These are phyloP conservation scores for Eulithis prunata DNA, from an alignment of 2,888 invertebrate genomes.

Conservation along the genomic window DNA sequence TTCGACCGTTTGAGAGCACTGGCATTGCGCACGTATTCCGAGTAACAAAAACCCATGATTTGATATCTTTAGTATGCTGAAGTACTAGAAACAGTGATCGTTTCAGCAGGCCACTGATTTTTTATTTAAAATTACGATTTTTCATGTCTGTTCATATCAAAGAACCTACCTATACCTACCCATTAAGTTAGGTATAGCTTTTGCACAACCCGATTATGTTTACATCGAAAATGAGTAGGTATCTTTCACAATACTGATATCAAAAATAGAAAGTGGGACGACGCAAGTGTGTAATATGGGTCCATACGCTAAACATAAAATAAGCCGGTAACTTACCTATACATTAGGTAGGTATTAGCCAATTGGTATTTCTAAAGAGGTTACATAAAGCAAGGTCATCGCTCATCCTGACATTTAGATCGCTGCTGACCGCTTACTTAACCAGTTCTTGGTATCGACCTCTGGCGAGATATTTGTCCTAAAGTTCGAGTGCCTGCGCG, in stretches of 20 bases:
- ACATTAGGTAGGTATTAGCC: conserved; percentile 59
- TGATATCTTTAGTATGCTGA: too few species aligned
- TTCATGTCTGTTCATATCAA: too few species aligned
- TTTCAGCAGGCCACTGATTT: too few species aligned
- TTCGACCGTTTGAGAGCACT: too few species aligned
- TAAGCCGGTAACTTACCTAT: too few species aligned
- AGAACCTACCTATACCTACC: too few species aligned
- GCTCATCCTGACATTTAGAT: conserved; percentile 77
- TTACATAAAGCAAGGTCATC: conserved; percentile 78
- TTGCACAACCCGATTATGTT: conserved; percentile 11
- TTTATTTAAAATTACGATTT: too few species aligned
- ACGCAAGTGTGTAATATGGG: conserved; percentile 34
- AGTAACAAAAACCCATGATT: too few species aligned
- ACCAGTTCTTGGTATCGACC: conserved; percentile 64
- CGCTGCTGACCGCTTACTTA: conserved; percentile 75
- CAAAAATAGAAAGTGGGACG: conserved; percentile 32
- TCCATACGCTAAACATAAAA: conserved; percentile 38
- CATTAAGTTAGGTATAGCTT: not conserved
- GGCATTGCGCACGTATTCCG: too few species aligned
- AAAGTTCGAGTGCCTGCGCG: conserved; percentile 17
- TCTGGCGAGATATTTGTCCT: conserved; percentile 47
- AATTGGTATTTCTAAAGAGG: conserved; percentile 71
- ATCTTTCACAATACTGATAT: conserved; percentile 17
- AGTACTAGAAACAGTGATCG: too few species aligned
- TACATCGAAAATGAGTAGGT: conserved; percentile 4